Evolutionary conservation across 2,888 invertebrate genomes (phyloP).

Genomic region (Ophion slaviceki): DNA sequence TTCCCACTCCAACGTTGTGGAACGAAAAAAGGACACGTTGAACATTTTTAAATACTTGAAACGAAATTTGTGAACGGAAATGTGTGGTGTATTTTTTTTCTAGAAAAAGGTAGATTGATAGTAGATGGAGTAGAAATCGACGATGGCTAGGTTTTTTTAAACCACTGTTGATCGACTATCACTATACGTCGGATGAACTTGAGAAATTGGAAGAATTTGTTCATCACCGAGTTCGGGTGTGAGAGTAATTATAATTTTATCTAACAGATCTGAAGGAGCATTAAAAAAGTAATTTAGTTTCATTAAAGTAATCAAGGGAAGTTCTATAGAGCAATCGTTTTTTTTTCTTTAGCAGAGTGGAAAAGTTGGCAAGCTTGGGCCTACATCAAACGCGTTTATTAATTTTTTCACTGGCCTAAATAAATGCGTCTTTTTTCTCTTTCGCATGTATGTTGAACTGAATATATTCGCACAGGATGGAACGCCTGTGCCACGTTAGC

Average conservation of each 20-base stretch:
- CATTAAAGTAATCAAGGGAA: neutral
- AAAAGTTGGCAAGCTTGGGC: conserved; percentile 40
- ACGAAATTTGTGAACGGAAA: neutral
- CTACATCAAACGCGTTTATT: conserved; percentile 34
- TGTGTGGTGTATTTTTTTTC: neutral
- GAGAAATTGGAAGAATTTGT: too few relatives aligned
- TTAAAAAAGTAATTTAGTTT: neutral
- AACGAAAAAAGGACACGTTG: neutral
- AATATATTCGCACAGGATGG: conserved; percentile 41
- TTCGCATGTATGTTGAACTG: conserved; percentile 5
- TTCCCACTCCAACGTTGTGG: neutral
- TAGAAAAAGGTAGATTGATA: too few relatives aligned
- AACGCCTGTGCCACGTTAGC: conserved; percentile 46
- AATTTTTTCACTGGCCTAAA: conserved; percentile 12
- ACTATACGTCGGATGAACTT: too few relatives aligned
- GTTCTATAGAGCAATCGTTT: neutral
- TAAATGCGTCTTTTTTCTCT: conserved; percentile 22
- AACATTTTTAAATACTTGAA: neutral
- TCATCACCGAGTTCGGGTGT: too few relatives aligned
- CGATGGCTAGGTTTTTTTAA: too few relatives aligned
- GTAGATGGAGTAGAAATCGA: too few relatives aligned
- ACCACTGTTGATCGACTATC: too few relatives aligned
- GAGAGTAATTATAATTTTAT: neutral
- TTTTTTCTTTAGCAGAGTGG: conserved; percentile 5
- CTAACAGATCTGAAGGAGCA: neutral